Percentiles rank a stretch among this genome's conserved stretches.
Evolutionary conservation across 2,113 vertebrate species (phyloP).

Genomic region (Spheniscus mendiculus): DNA sequence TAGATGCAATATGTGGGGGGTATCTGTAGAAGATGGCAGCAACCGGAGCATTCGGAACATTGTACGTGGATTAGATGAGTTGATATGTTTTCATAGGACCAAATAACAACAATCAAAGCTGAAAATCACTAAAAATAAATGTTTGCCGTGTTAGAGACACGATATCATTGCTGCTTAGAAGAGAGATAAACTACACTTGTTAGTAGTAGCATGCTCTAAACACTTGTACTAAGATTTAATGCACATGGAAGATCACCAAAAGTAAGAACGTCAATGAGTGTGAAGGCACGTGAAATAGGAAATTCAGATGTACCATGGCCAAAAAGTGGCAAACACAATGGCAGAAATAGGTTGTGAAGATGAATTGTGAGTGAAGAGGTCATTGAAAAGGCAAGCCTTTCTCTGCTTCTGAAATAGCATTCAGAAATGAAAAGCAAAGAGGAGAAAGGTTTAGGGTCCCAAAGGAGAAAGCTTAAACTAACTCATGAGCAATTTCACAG

Average conservation of each 20-base stretch:
- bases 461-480: neutral
- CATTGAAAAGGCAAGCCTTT: neutral
- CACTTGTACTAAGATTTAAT: neutral
- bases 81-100: neutral
- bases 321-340: neutral
- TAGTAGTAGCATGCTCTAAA: accelerated
- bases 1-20: accelerated
- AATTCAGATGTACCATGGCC: neutral
- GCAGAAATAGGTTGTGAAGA: neutral
- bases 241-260: accelerated
- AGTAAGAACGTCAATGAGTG: accelerated
- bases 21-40: neutral
- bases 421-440: neutral
- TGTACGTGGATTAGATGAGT: accelerated
- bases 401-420: accelerated
- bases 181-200: accelerated
- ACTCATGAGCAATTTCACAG: neutral
- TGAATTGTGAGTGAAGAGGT: neutral
- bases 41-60: accelerated
- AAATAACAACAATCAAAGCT: neutral
- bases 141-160: neutral
- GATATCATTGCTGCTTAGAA: neutral
- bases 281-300: neutral
- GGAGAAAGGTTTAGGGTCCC: neutral
- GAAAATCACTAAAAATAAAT: neutral